Evolutionary conservation across 2,888 invertebrate species (phyloP), one percentile per base, ranked within the genome.

Genomic region (Trachelus iudaicus): DNA sequence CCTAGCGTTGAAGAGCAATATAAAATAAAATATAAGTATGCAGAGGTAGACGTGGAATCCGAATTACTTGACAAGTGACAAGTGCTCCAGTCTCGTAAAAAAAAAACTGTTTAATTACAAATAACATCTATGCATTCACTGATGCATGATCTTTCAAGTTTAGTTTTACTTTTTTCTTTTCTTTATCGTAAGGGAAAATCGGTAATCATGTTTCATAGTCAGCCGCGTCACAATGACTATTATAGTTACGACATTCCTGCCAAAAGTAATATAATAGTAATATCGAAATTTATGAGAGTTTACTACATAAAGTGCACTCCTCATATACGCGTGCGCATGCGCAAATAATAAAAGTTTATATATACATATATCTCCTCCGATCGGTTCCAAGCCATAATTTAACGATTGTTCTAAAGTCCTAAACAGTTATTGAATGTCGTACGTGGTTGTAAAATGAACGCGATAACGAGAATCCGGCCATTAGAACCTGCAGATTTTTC

Each of bases 201-300:
- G 40, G 23, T 23, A 23, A 23, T 56, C 40, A 23, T 56, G 40
- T 56, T 23, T 56, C 40, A 56, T 56, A 23, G 40, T 56, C 40
- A 56, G 40, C 40, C 40, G 40, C 40, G 40, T 56, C 40, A 56
- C 40, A 56, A 56, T 56, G 40, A 56, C 40, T 56, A 56, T 56
- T 56, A 87, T 88, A 88, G 87, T 89, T 89, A 87, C 83, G 83
- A 90, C 87, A 90, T 90, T 91, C 90, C 90, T 91, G 90, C 90
- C 90, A 90, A 90, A 91, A 89, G 86, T 89, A 90, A 88, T 88
- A 86, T 88, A 88, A 85, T 87, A 84, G 83, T 84, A 86, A 86
- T 87, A 89, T 86, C 86, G 81, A 89, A 89, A 88, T 89, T 89
- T 87, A 87, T 86, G 82, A 86, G 79, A 85, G 84, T 85, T 84